Base-by-base conservation (phyloP, 2,797 vertebrate species). In the Alosa sapidissima region DNA sequence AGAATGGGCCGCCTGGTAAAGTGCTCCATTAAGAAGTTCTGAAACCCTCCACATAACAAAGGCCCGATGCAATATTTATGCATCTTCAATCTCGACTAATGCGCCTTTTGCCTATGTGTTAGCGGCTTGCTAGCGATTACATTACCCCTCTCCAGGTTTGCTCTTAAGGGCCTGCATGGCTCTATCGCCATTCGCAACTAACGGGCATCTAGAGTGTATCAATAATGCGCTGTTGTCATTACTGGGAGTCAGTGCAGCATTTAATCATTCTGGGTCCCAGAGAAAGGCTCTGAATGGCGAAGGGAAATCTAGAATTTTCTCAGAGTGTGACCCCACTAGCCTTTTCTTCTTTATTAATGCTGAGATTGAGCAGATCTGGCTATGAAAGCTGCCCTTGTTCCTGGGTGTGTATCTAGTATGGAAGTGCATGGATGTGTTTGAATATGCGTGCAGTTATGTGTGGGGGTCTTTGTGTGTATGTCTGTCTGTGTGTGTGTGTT, bases 61-160 rank as follows among this genome's bases (percentile, higher is more conserved):
- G 94, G 95, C 93, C 93, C 92, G 92, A 96, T 96, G 93, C 95
- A 97, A 97, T 96, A 96, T 96, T 96, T 95, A 97, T 96, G 96
- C 91, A 90, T 94, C 91, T 93, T 91, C 93, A 94, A 95, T 94
- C 94, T 93, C 92, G 14, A 87, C 82, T 84, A 92, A 94, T 92
- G 93, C 93, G 94, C 92, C 93, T 94, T 93, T 82, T 45, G 90
- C 91, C 92, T 92, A 90, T 89, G 91, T 92, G 88, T 78, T 47
- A 16, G 14, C 2, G 72, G 72, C 72, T 47, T 47, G 41, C 72
- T 45, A 78, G 36, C 16, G 72, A 78, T 78, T 47, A 47, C 72
- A 78, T 47, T 78, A 78, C 28, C 72, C 28, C 65, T 36, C 65
- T 36, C 11, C 33, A 36, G 28, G 28, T 36, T 72, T 3, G 28